Evolutionary conservation across 2,888 invertebrate genomes (phyloP), one percentile per base, ranked within the genome.

Genomic region (Melieria crassipennis): DNA sequence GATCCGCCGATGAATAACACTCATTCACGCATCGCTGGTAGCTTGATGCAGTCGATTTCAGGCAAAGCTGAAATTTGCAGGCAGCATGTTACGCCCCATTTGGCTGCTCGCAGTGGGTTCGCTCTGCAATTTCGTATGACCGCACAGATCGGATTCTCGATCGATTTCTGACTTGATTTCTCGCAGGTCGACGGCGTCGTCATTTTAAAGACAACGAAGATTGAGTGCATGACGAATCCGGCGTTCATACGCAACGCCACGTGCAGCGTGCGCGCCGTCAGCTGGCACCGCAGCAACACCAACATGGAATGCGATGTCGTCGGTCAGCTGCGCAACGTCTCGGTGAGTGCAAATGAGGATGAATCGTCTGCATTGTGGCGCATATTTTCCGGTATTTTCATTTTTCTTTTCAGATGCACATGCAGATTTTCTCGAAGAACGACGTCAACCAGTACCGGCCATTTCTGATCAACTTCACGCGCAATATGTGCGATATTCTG

Each of bases 401-500:
- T 6, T n/a, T 7, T 13, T 13, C 7, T 5, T 50, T 50, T 5
- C 55, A 75, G 75, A 7, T 75, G 3, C 52, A 65, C 4, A 10
- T 73, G 10, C 56, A 60, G 30, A 1, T 72, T 43, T 71, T 71
- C 1, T 47, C 42, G 9, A 66, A 58, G 50, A 64, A 71, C 61
- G 50, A 55, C 30, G 64, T 42, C 30, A 75, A 73, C 57, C 56
- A 65, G 7, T 75, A 71, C 68, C 62, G 73, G 11, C 71, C 73
- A 6, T 73, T 71, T 52, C 62, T 73, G 4, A 52, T 73, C 5
- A 70, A 73, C 57, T 52, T 73, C n/a, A 56, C 47, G 1, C 3
- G 58, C n/a, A 75, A 75, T 67, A 5, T 71, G 4, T 75, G 75
- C 11, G 70, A 71, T 50, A 58, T 70, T 46, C 16, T 75, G 10